Evolutionary conservation across 2,888 invertebrate genomes (phyloP).

Genomic region (Corbicula japonica): DNA sequence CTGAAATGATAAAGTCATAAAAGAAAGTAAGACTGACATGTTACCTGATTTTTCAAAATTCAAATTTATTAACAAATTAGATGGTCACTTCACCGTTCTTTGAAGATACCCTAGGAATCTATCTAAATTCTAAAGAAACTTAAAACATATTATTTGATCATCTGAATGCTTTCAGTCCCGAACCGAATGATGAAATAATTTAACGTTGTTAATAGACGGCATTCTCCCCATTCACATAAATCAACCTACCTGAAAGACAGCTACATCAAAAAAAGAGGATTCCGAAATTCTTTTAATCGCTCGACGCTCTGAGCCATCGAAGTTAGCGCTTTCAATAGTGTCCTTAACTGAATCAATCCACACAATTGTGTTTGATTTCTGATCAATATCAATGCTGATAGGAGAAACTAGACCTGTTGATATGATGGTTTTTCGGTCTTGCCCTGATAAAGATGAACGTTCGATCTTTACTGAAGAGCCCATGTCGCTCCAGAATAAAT

Average conservation of each 20-base stretch:
- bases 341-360: constrained; percentile 26
- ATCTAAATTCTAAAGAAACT: too few species aligned
- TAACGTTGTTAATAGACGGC: too few species aligned
- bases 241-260: constrained; percentile 10
- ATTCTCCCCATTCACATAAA: too few species aligned
- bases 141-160: too few species aligned
- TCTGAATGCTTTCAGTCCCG: too few species aligned
- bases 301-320: background rate
- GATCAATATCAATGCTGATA: constrained; percentile 21
- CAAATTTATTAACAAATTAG: too few species aligned
- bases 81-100: too few species aligned
- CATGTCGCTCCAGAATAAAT: constrained; percentile 40
- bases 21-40: too few species aligned
- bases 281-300: background rate
- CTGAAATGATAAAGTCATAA: too few species aligned
- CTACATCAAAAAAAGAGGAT: background rate
- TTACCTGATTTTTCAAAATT: too few species aligned
- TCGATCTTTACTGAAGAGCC: constrained; percentile 18
- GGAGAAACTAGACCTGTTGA: constrained; percentile 21
- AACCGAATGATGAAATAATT: too few species aligned
- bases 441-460: constrained; percentile 20
- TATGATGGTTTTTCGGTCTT: constrained; percentile 11
- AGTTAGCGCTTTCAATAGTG: constrained; percentile 20
- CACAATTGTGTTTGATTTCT: background rate
- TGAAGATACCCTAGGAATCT: too few species aligned